Percentiles rank a stretch among this genome's conserved stretches.
Evolutionary conservation across 2,888 invertebrate species (phyloP).

Genomic region (Cantharis flavilabris): DNA sequence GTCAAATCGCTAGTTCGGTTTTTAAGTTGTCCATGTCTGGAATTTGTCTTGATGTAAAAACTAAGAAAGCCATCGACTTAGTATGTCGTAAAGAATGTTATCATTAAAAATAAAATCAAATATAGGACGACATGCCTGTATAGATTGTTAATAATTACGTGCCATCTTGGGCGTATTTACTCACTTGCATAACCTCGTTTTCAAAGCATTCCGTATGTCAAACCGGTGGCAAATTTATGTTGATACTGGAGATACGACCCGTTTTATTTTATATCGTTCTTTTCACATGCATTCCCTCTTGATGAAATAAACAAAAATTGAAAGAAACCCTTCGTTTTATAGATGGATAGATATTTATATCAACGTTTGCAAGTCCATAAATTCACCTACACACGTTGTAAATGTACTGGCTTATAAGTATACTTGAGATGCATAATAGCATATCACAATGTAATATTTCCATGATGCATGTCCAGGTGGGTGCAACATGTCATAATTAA

Average conservation of each 20-base stretch:
- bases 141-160: slow-evolving; percentile 39
- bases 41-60: slow-evolving; percentile 30
- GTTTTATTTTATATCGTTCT: slow-evolving; percentile 24
- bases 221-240: slow-evolving; percentile 44
- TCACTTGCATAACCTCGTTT: slow-evolving; percentile 36
- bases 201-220: slow-evolving; percentile 43
- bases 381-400: slow-evolving; percentile 25
- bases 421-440: slow-evolving; percentile 11
- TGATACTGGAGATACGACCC: slow-evolving; percentile 28
- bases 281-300: slow-evolving; percentile 23
- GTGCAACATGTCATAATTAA: slow-evolving; percentile 29
- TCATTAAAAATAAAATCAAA: slow-evolving; percentile 30
- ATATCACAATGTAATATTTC: slow-evolving; percentile 19
- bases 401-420: slow-evolving; percentile 4
- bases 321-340: slow-evolving; percentile 14
- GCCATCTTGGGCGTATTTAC: slow-evolving; percentile 39
- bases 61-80: slow-evolving; percentile 25
- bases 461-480: slow-evolving; percentile 22
- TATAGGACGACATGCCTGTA: slow-evolving; percentile 32
- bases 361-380: slow-evolving; percentile 13
- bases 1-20: slow-evolving; percentile 8
- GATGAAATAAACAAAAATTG: slow-evolving; percentile 15
- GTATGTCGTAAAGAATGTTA: slow-evolving; percentile 24
- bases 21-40: slow-evolving; percentile 19
- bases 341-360: slow-evolving; percentile 11